A percentile compares a stretch with the other conserved stretches of the same genome.
Evolutionary conservation across 2,113 vertebrate genomes (phyloP).

Genomic region (Poicephalus gulielmi): DNA sequence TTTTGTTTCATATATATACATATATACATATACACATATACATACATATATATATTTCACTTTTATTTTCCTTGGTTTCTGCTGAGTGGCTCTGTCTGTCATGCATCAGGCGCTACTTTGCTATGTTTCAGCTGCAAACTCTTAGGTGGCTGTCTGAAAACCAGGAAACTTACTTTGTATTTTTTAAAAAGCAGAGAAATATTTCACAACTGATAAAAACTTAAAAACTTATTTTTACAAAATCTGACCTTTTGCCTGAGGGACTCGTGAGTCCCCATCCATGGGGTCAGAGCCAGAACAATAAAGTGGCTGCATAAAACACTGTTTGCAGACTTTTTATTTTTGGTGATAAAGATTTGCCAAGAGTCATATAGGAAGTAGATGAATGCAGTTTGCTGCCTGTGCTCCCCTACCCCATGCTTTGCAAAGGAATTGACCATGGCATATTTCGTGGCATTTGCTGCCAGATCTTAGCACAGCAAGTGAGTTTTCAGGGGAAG

Average conservation of each 20-base stretch:
- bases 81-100: background rate
- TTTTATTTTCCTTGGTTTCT: background rate
- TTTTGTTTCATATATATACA: background rate
- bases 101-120: background rate
- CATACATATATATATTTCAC: background rate
- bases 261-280: fast-evolving
- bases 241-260: background rate
- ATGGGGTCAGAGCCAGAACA: background rate
- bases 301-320: background rate
- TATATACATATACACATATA: background rate
- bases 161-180: background rate
- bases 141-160: background rate
- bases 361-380: fast-evolving
- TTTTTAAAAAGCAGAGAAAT: background rate
- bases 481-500: background rate
- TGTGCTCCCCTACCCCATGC: background rate
- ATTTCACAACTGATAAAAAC: background rate
- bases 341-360: background rate
- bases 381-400: background rate
- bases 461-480: background rate
- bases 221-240: background rate
- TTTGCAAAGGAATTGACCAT: background rate
- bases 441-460: background rate
- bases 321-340: background rate
- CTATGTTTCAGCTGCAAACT: background rate